These are phyloP conservation scores for Coregonus suidteri DNA, from an alignment of 2,797 vertebrate genomes.

Conservation along the genomic window DNA sequence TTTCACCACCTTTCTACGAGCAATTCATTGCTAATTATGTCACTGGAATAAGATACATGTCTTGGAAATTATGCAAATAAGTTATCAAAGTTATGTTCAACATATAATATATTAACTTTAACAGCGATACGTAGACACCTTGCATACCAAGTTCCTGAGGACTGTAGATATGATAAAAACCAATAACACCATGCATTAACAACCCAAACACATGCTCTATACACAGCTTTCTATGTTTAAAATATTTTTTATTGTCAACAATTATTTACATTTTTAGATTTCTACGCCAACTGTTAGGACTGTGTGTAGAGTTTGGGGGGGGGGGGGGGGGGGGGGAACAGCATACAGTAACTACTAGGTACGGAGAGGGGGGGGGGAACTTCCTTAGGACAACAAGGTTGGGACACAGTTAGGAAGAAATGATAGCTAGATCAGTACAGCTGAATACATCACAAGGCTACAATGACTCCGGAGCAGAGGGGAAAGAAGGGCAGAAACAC, in stretches of 20 bases:
- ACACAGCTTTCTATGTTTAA: constrained; percentile 8
- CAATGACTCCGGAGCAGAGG: too few relatives aligned
- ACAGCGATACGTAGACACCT: not conserved
- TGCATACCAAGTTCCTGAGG: not conserved
- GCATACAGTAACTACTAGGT: not conserved
- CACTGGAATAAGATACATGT: not conserved
- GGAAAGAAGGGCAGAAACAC: not conserved
- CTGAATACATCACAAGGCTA: not conserved
- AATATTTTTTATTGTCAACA: constrained; percentile 57
- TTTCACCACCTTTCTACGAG: not conserved
- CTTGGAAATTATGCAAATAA: too few relatives aligned
- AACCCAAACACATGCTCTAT: not conserved
- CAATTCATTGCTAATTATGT: not conserved
- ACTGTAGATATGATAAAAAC: not conserved
- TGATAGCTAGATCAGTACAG: not conserved
- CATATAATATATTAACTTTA: not conserved
- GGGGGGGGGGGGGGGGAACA: too few relatives aligned
- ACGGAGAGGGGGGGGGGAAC: not conserved
- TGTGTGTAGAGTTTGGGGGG: constrained; percentile 1
- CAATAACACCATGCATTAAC: not conserved
- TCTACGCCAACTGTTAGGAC: constrained; percentile 24
- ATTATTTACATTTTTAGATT: constrained; percentile 70
- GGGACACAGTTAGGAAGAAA: not conserved
- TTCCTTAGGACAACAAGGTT: not conserved
- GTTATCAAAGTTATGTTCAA: not conserved